A percentile compares a stretch with the other conserved stretches of the same genome.
Conservation (phyloP, 1,140 invertebrate species). For the Carposina sasakii region DNA sequence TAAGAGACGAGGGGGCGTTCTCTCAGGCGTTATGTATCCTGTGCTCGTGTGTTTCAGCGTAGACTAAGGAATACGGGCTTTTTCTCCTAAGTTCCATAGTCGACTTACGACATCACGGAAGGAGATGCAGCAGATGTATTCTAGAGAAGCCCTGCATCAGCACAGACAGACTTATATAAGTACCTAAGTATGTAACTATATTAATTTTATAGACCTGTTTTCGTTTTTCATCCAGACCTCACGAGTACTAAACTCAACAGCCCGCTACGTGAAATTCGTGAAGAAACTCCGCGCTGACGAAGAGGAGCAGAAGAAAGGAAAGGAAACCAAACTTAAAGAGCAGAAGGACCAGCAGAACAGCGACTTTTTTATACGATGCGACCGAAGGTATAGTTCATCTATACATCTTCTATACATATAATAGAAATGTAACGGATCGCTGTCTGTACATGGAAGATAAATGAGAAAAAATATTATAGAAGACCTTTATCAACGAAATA, state of each 20-base stretch:
- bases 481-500: neutral
- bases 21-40: neutral
- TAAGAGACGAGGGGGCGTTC: neutral
- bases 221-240: slow-evolving; percentile 36
- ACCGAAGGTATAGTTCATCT: slow-evolving; percentile 34
- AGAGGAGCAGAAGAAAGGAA: slow-evolving; percentile 42
- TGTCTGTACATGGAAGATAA: no score
- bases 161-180: no score
- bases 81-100: no score
- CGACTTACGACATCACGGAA: no score
- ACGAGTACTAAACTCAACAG: slow-evolving; percentile 47
- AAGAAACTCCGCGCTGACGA: slow-evolving; percentile 45
- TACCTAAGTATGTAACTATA: no score
- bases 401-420: neutral
- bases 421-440: neutral
- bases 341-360: slow-evolving; percentile 38
- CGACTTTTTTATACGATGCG: slow-evolving; percentile 53
- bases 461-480: no score
- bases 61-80: no score
- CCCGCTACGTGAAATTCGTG: slow-evolving; percentile 51
- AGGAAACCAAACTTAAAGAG: slow-evolving; percentile 42
- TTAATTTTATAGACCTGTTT: no score
- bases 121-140: no score
- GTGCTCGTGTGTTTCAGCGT: neutral
- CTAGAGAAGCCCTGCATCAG: no score